Evolutionary conservation across 2,888 invertebrate genomes (phyloP), one percentile per base, ranked within the genome.

Genomic region (Antheraea yamamai): DNA sequence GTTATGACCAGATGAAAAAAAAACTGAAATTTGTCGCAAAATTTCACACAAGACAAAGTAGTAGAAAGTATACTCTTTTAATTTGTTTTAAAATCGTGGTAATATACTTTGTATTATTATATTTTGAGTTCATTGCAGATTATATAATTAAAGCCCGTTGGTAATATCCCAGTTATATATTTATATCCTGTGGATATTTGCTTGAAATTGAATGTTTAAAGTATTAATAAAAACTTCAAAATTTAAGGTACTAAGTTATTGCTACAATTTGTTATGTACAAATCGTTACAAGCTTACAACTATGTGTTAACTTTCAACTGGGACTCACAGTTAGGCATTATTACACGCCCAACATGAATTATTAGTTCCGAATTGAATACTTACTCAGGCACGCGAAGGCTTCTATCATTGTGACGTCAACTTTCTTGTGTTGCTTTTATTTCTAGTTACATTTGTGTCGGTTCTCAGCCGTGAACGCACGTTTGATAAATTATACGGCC

Each of bases 361-460:
- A 89, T 89, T 90, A 88, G 87, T 86, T 89, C 86, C 82, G 86
- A 89, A 90, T 89, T 84, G 85, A 90, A 87, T 88, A 87, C 85
- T 85, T 84, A 86, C 84, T 82, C 85, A 82, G 82, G 86, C 84
- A 88, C 85, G 87, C 86, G 83, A 87, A 92, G 92, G 89, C 88
- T 91, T 91, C 89, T 89, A 89, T 90, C 84, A 85, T 82, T 83
- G 85, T 91, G 90, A 90, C 91, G 90, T 90, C 87, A 89, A 89
- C 90, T 94, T 94, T 94, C 94, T 93, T 93, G 84, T 85, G 81
- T 82, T 89, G 89, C 86, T 88, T 90, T 89, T 89, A 89, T 89
- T 91, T 90, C 87, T 79, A 78, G 78, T 80, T 88, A 85, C 89
- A 92, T 91, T 92, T 88, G 90, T 84, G 90, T 89, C 88, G 87